Base-by-base conservation (phyloP, 2,113 vertebrate species). In the Entomyzon cyanotis region DNA sequence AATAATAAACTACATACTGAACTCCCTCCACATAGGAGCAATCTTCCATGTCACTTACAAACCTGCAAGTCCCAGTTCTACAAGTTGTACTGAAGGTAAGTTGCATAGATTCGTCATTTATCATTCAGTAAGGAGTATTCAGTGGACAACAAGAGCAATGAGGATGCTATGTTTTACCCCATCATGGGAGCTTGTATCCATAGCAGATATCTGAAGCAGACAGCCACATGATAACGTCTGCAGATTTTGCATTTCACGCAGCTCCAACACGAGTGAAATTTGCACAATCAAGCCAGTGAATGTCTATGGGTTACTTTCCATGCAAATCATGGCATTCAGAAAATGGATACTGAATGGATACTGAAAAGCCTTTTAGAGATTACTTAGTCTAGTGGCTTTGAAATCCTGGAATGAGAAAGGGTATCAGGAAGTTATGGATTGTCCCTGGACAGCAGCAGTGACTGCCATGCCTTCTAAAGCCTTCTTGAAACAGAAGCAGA, bases 161-260 rank as follows among this genome's bases (percentile, higher is more conserved):
- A 86, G 23, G 25, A 23, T 47, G 7, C 41, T 53, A 30, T 0
- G 1, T 64, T 18, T 64, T 84, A 22, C 7, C 35, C 6, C 4
- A 16, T 42, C 1, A 0, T 10, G 6, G 5, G 10, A 53, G 8
- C 10, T 70, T 88, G 70, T 52, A 77, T 24, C 12, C 7, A 27
- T 18, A 86, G 15, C 14, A 35, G n/a, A 20, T 77, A 35, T 23
- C 44, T 76, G 24, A 73, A 69, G 30, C 25, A 79, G 47, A n/a
- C 9, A 78, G 22, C 11, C 21, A 55, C 8, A 27, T 52, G 15
- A 30, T 12, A 65, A 86, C 4, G 12, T 42, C 6, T 27, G 18
- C 30, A 68, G 27, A 73, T 77, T 69, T 73, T 73, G 7, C 20
- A 18, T 11, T 39, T 75, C 5, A 22, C 0, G 0, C 9, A 22